phyloP scores from a whole-genome alignment of 1,140 invertebrate species.

The Pseudomyrmex gracilis region DNA sequence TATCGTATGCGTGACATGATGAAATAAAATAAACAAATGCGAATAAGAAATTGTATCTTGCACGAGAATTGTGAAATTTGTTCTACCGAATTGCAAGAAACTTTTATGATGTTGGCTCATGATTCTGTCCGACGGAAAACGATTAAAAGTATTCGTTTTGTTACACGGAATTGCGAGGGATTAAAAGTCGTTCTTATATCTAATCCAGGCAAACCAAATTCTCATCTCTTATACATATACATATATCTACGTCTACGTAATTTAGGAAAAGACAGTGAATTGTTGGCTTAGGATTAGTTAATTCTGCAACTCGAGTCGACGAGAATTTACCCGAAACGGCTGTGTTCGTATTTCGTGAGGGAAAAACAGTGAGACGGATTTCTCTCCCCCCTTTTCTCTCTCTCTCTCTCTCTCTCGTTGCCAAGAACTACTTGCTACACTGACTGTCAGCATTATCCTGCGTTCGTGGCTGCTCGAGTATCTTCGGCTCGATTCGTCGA shows the following conservation, averaged over 20 bases:
- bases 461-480: conserved; percentile 8
- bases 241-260: neutral
- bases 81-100: neutral
- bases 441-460: conserved; percentile 46
- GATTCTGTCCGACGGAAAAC: neutral
- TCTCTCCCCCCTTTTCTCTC: too few species aligned
- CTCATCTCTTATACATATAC: neutral
- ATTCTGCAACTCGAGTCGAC: conserved; percentile 5
- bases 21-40: too few species aligned
- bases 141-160: neutral
- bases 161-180: conserved; percentile 3
- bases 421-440: conserved; percentile 16
- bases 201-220: conserved; percentile 14
- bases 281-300: neutral
- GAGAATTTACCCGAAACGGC: neutral
- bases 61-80: neutral
- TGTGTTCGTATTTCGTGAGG: neutral
- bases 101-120: too few species aligned
- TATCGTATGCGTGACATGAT: neutral
- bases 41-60: too few species aligned
- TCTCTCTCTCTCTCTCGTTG: conserved; percentile 9
- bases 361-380: conserved; percentile 33
- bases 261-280: neutral
- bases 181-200: too few species aligned
- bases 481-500: conserved; percentile 17